Evolutionary conservation across 2,797 vertebrate genomes (phyloP).

Genomic region (Artibeus lituratus): DNA sequence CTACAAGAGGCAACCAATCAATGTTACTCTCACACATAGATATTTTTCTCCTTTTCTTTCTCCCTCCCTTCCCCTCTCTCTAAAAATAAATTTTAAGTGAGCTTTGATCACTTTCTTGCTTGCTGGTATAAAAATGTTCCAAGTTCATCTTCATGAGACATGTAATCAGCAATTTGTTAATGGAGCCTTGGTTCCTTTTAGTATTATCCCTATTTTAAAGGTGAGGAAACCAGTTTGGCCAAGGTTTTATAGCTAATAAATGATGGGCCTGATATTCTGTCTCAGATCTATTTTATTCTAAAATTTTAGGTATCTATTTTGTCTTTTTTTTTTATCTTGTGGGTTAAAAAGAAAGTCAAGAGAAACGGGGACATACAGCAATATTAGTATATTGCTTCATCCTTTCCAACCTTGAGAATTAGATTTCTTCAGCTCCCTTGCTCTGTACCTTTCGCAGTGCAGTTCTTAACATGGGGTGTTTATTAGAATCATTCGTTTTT

Average conservation of each 20-base stretch:
- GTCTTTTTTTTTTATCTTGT: constrained; percentile 4
- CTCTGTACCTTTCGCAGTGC: background rate
- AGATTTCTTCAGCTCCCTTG: background rate
- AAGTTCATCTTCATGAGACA: background rate
- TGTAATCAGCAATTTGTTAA: background rate
- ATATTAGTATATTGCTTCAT: background rate
- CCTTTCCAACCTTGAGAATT: background rate
- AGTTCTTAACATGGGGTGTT: background rate
- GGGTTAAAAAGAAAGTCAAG: background rate
- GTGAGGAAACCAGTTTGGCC: background rate
- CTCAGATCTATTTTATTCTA: background rate
- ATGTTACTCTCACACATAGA: too few relatives aligned
- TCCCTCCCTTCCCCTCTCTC: too few relatives aligned
- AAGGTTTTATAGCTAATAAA: background rate
- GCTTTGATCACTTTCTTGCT: background rate
- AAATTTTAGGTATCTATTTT: background rate
- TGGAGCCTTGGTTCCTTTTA: background rate
- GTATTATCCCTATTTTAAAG: background rate
- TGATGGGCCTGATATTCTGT: background rate
- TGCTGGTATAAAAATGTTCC: background rate
- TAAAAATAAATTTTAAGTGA: background rate
- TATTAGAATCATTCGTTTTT: background rate
- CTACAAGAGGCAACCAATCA: too few relatives aligned
- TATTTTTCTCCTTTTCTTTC: too few relatives aligned
- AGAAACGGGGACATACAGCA: too few relatives aligned